These are phyloP conservation scores for Hyperopisus bebe DNA, from an alignment of 2,113 vertebrate genomes.

Conservation along the genomic window DNA sequence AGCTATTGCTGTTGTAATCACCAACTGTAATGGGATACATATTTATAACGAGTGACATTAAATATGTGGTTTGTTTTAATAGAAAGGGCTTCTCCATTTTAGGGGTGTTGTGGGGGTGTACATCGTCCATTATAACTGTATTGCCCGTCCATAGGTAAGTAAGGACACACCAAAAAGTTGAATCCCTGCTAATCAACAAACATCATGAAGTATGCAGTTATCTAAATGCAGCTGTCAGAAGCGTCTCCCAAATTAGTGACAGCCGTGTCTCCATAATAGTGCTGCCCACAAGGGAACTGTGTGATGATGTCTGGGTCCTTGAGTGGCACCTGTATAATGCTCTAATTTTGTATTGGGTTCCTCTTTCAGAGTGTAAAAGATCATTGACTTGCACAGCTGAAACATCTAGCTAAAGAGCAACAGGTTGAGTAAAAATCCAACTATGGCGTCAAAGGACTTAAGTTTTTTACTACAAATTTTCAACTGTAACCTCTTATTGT, in stretches of 20 bases:
- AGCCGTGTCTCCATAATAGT: background rate
- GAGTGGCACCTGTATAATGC: background rate
- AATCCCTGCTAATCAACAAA: background rate
- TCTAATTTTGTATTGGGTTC: background rate
- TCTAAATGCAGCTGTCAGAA: slow-evolving; percentile 6
- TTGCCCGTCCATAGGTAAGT: background rate
- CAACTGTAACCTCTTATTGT: background rate
- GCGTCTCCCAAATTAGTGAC: background rate
- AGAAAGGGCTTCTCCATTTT: background rate
- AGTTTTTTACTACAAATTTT: too few species aligned
- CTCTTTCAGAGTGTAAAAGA: background rate
- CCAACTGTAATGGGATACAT: background rate
- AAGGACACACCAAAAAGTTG: background rate
- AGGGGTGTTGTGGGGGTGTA: background rate
- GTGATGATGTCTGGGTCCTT: background rate
- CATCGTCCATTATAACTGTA: background rate
- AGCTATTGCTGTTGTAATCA: background rate
- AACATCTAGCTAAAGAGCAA: background rate
- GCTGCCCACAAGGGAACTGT: background rate
- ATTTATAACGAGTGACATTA: background rate
- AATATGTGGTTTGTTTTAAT: background rate
- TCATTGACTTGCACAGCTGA: background rate
- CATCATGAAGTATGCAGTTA: slow-evolving; percentile 1
- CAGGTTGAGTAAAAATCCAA: background rate
- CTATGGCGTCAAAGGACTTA: background rate